Evolutionary conservation across 2,888 invertebrate species (phyloP).

Genomic region (Xylota sylvarum): DNA sequence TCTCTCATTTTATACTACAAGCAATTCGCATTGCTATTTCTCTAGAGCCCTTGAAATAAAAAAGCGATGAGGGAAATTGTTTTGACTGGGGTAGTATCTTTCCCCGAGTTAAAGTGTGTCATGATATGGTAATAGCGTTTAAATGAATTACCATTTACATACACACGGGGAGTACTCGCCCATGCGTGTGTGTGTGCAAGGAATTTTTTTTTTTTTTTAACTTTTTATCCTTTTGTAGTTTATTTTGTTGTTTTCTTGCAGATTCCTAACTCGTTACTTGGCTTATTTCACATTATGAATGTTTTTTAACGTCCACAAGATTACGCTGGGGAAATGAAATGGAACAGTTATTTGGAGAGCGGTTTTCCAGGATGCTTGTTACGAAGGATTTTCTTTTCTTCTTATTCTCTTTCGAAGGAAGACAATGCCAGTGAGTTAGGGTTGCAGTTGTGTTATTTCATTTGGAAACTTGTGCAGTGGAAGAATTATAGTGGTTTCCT

Average conservation of each 20-base stretch:
- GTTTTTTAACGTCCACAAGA: slow-evolving; percentile 56
- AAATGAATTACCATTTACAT: slow-evolving; percentile 67
- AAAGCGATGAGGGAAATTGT: slow-evolving; percentile 43
- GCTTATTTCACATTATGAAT: slow-evolving; percentile 66
- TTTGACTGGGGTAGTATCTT: slow-evolving; percentile 62
- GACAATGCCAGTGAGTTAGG: background rate
- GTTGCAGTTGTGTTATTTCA: slow-evolving; percentile 24
- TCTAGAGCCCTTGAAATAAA: slow-evolving; percentile 38
- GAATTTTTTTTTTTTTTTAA: slow-evolving; percentile 15
- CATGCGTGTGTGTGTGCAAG: slow-evolving; percentile 32
- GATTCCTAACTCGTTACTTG: slow-evolving; percentile 57
- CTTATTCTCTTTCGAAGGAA: background rate
- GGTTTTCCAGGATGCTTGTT: slow-evolving; percentile 40
- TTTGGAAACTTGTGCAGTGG: slow-evolving; percentile 7
- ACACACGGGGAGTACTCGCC: slow-evolving; percentile 14
- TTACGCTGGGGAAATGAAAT: slow-evolving; percentile 29
- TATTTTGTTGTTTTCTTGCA: slow-evolving; percentile 37
- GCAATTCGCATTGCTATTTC: slow-evolving; percentile 49
- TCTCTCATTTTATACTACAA: slow-evolving; percentile 21
- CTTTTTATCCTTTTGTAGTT: slow-evolving; percentile 20
- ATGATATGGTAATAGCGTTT: slow-evolving; percentile 68
- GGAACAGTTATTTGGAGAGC: slow-evolving; percentile 29
- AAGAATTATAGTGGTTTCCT: slow-evolving; percentile 1
- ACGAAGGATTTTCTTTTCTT: background rate
- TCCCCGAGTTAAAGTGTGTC: slow-evolving; percentile 51